These are phyloP conservation scores for Drosophila macrospina DNA, from an alignment of 2,888 invertebrate species.

Conservation along the genomic window DNA sequence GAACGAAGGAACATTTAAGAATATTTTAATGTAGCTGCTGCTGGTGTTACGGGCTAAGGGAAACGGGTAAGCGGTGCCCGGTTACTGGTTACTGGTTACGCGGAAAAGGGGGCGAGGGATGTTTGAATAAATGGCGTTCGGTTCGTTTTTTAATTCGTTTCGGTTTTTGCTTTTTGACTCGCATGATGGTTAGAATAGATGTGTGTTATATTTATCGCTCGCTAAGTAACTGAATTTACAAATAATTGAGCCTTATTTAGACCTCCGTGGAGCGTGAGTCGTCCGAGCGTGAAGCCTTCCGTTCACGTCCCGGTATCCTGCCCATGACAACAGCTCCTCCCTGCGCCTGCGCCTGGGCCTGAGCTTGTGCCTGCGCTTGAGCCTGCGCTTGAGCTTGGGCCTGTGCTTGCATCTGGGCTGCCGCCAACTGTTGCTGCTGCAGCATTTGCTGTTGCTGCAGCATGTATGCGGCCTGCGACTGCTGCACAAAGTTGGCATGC, in stretches of 20 bases:
- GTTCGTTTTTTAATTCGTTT: constrained; percentile 42
- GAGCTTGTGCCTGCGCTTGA: constrained; percentile 82
- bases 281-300: constrained; percentile 87
- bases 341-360: constrained; percentile 46
- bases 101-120: background rate
- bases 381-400: constrained; percentile 62
- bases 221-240: constrained; percentile 56
- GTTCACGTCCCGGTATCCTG: constrained; percentile 85
- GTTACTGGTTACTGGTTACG: constrained; percentile 2
- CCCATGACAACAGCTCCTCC: constrained; percentile 69
- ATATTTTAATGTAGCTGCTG: constrained; percentile 60
- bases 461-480: constrained; percentile 74
- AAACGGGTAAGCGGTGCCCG: too few species aligned
- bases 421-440: constrained; percentile 86
- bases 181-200: constrained; percentile 14
- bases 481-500: constrained; percentile 77
- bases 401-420: constrained; percentile 85
- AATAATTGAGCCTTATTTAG: constrained; percentile 61
- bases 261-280: constrained; percentile 86
- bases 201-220: constrained; percentile 54
- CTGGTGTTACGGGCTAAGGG: constrained; percentile 28
- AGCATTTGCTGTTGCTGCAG: constrained; percentile 77
- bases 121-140: constrained; percentile 67
- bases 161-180: constrained; percentile 3
- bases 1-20: constrained; percentile 79